Evolutionary conservation across 1,140 invertebrate genomes (phyloP).

Genomic region (Callitettix versicolor): DNA sequence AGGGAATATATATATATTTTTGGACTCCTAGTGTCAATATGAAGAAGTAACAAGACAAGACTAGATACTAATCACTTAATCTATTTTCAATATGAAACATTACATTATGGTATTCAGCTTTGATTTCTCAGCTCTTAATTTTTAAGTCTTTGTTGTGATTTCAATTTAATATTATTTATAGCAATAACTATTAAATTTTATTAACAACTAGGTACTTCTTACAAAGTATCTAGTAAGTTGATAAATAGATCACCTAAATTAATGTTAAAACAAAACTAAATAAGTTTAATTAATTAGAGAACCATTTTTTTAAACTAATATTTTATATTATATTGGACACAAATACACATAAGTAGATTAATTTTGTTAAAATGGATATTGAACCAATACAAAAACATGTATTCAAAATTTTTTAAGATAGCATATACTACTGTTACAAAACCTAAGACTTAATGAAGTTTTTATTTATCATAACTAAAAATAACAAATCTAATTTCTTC

Average conservation of each 20-base stretch:
- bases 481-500: too few species aligned
- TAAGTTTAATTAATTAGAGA: not conserved
- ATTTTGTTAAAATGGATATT: too few species aligned
- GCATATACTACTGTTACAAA: too few species aligned
- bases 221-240: not conserved
- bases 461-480: too few species aligned
- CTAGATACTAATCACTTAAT: not conserved
- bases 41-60: constrained; percentile 15
- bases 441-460: too few species aligned
- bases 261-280: not conserved
- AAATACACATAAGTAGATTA: too few species aligned
- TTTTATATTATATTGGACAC: too few species aligned
- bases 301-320: not conserved
- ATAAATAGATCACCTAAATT: not conserved
- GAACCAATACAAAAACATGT: too few species aligned
- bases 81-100: too few species aligned
- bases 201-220: not conserved
- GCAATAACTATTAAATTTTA: not conserved
- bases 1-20: constrained; percentile 1
- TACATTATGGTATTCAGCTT: not conserved
- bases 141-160: not conserved
- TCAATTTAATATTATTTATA: not conserved
- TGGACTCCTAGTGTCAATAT: constrained; percentile 3
- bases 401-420: too few species aligned
- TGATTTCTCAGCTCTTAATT: constrained; percentile 1